Evolutionary conservation across 2,888 invertebrate genomes (phyloP), one percentile per base, ranked within the genome.

Genomic region (Luperina nickerlii): DNA sequence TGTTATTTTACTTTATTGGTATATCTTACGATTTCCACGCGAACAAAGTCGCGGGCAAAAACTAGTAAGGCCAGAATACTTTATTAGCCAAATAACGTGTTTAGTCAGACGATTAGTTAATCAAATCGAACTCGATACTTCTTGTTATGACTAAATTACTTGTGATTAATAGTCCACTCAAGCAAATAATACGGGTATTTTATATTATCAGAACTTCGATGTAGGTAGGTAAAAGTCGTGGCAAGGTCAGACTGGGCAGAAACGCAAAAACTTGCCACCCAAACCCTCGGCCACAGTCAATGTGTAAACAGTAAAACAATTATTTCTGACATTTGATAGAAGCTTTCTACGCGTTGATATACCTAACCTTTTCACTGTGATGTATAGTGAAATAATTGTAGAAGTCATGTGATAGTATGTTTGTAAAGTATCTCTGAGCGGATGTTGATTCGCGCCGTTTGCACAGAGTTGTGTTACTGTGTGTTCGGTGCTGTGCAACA

Each of bases 151-250:
- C 89, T 85, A 90, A 90, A 92, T 90, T 90, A 90, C 90, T 91
- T 89, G 90, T 89, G 89, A 90, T 91, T 91, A 90, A 91, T 92
- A 91, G 90, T 85, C 90, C 88, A 86, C 85, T 88, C 88, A 75
- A 86, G 91, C 87, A 90, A 90, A 90, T 88, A 89, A 89, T 87
- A 90, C 88, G 81, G 89, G 86, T 88, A 90, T 90, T 91, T 90
- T 88, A 74, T 81, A 74, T 48, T 74, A 90, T 89, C 63, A 85
- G 87, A 90, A 91, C 93, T 86, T 88, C 92, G 92, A 89, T 90
- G 93, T 92, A 91, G 90, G 91, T 91, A 92, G 90, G 92, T 92
- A 92, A 92, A 92, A 93, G 92, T 93, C 92, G 87, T 68, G 20
- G 76, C 92, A 94, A 94, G 94, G 94, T 93, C 91, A 87, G 38